phyloP scores from a whole-genome alignment of 2,113 vertebrate species.

The Ranitomeya variabilis region DNA sequence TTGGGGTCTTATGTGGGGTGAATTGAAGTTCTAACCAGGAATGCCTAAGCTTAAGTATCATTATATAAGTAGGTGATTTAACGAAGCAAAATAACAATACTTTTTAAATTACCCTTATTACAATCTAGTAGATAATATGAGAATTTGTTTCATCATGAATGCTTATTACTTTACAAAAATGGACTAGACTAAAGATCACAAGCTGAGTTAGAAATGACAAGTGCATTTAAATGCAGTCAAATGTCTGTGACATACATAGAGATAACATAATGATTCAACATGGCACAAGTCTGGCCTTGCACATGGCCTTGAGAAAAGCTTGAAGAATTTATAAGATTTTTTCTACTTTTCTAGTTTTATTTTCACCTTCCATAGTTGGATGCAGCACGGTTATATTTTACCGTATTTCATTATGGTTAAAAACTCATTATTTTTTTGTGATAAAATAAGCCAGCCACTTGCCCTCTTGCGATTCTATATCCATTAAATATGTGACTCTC shows the following conservation, averaged over 20 bases:
- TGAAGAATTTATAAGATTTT: neutral
- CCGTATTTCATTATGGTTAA: neutral
- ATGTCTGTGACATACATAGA: neutral
- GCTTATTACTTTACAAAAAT: neutral
- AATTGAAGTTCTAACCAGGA: too few relatives aligned
- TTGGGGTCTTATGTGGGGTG: too few relatives aligned
- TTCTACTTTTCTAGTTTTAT: neutral
- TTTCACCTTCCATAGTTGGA: neutral
- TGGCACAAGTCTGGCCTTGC: neutral
- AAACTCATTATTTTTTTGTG: slow-evolving; percentile 5
- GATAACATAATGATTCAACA: neutral
- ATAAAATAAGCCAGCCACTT: slow-evolving; percentile 3
- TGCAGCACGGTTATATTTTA: neutral
- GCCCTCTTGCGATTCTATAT: slow-evolving; percentile 18
- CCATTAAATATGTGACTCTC: slow-evolving; percentile 11
- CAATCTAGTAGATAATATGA: too few relatives aligned
- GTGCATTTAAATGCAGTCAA: neutral
- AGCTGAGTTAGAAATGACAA: slow-evolving; percentile 1
- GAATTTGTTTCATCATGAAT: too few relatives aligned
- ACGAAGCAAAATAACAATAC: too few relatives aligned
- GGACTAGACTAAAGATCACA: neutral
- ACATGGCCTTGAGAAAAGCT: neutral
- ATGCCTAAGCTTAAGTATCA: too few relatives aligned
- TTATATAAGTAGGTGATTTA: too few relatives aligned
- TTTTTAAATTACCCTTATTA: too few relatives aligned